phyloP scores from a whole-genome alignment of 2,797 vertebrate genomes.

The Enteromius trimaculatus region DNA sequence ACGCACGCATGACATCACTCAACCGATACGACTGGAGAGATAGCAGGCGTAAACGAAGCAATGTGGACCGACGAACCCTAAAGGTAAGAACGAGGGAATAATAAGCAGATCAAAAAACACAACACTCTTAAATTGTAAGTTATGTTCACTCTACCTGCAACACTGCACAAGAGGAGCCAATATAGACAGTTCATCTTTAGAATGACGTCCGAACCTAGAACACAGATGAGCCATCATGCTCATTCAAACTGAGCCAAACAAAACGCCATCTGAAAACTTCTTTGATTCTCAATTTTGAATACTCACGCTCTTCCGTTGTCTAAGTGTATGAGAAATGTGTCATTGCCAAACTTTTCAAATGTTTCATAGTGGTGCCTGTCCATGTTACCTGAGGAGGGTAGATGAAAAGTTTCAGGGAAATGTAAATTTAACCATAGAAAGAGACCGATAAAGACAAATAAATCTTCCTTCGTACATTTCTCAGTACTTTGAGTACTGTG shows the following conservation, averaged over 20 bases:
- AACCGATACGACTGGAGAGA: conserved; percentile 84
- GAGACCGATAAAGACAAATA: neutral
- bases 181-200: conserved; percentile 93
- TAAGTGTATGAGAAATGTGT: conserved; percentile 90
- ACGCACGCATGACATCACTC: conserved; percentile 89
- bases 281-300: neutral
- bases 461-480: neutral
- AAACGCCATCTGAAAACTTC: neutral
- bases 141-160: conserved; percentile 83
- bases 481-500: neutral
- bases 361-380: conserved; percentile 96
- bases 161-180: conserved; percentile 90
- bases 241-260: neutral
- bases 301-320: conserved; percentile 94
- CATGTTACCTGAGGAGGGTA: conserved; percentile 87
- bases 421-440: neutral
- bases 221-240: neutral
- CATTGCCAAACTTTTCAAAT: conserved; percentile 94
- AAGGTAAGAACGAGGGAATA: neutral
- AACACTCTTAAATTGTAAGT: neutral
- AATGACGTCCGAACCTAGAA: conserved; percentile 90
- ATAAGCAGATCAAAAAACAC: neutral
- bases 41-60: conserved; percentile 85
- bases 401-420: neutral
- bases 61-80: conserved; percentile 90